Evolutionary conservation across 2,888 invertebrate species (phyloP).

Genomic region (Nephrocerus scutellatus): DNA sequence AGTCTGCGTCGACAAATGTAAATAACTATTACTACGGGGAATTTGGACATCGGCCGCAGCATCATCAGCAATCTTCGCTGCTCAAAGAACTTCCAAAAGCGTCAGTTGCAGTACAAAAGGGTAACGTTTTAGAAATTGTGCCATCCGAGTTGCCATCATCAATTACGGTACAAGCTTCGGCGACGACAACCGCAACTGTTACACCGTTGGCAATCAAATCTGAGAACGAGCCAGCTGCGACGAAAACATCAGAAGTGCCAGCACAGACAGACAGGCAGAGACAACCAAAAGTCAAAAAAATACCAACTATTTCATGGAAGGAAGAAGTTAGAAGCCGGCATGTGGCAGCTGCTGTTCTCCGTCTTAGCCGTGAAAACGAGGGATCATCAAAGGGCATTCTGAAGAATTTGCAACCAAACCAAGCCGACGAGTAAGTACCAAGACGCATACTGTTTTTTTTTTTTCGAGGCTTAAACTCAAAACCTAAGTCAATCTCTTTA

Average conservation of each 20-base stretch:
- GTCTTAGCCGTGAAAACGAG: conserved; percentile 29
- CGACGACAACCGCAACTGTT: too few relatives aligned
- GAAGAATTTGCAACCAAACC: too few relatives aligned
- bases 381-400: conserved; percentile 27
- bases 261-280: conserved; percentile 9
- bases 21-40: conserved; percentile 20
- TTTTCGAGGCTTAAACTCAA: not conserved
- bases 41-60: conserved; percentile 7
- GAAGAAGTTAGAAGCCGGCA: conserved; percentile 32
- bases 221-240: conserved; percentile 13
- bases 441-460: not conserved
- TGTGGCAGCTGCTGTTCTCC: conserved; percentile 28
- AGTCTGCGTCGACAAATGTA: conserved; percentile 7
- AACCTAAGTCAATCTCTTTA: not conserved
- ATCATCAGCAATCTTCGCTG: conserved; percentile 24
- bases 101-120: conserved; percentile 43
- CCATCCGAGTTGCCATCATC: conserved; percentile 23
- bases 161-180: conserved; percentile 10
- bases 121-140: conserved; percentile 46
- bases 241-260: conserved; percentile 10
- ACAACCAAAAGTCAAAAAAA: conserved; percentile 20
- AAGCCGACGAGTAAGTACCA: conserved; percentile 28
- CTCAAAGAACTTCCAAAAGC: conserved; percentile 38
- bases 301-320: conserved; percentile 26
- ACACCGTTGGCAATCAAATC: too few relatives aligned